Evolutionary conservation across 2,113 vertebrate species (phyloP), one percentile per base, ranked within the genome.

Genomic region (Himantopus leucocephalus): DNA sequence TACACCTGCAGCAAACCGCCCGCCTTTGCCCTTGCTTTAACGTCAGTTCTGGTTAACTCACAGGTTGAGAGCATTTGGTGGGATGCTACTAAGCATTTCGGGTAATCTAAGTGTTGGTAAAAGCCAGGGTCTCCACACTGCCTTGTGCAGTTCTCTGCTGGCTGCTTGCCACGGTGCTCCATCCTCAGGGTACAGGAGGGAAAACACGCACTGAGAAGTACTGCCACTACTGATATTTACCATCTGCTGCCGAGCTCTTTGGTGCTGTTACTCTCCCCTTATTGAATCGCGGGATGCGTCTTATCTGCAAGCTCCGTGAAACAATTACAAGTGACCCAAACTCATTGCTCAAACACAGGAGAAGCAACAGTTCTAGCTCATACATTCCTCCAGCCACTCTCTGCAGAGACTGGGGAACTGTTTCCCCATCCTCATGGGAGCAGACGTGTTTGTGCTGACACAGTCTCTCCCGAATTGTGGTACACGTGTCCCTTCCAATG

Each of bases 391-490:
- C 71, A 75, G 67, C 58, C 15, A 1, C 27, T 22, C 30, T 13
- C 39, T 73, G 85, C 43, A 29, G 35, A 60, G 41, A 7, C 37
- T 18, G 50, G 58, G 55, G 16, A 82, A 23, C 20, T n/a, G 17
- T 3, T 6, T 27, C 50, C 74, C 8, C 37, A 12, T 5, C 48
- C 7, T 29, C 68, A 2, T 0, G 2, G 15, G 19, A 32, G 67
- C 6, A 52, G 32, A 5, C 0, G 24, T 12, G 35, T 21, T 2
- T 17, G 72, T 66, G 90, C 53, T 43, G 79, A 15, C 24, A 5
- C 5, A 7, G 8, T 1, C 55, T 66, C n/a, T 66, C 55, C 79
- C 0, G 15, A 56, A 11, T 6, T 2, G 1, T 0, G 23, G 13
- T 7, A 30, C 16, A 11, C 0, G 11, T 11, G 15, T 6, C 62